phyloP scores from a whole-genome alignment of 1,140 invertebrate species.

The Streblospio benedicti region DNA sequence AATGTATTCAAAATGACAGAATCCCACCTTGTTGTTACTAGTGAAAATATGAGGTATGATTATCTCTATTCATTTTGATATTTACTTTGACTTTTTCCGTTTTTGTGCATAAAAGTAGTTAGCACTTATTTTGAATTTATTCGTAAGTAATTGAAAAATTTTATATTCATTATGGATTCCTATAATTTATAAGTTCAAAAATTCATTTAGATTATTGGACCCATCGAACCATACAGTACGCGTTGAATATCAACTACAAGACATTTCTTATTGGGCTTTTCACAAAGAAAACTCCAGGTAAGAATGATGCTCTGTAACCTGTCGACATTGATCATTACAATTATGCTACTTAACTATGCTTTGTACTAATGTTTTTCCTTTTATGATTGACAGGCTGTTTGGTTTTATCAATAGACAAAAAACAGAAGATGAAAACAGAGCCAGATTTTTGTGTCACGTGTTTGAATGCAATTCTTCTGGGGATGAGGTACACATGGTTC shows the following conservation, averaged over 20 bases:
- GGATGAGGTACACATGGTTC: slow-evolving; percentile 31
- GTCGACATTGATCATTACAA: background rate
- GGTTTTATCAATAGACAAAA: slow-evolving; percentile 40
- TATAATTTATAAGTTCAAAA: background rate
- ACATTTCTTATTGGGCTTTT: slow-evolving; percentile 49
- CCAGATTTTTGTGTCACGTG: slow-evolving; percentile 41
- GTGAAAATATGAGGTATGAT: slow-evolving; percentile 42
- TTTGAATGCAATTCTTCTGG: slow-evolving; percentile 42
- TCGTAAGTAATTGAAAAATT: background rate
- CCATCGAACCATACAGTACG: slow-evolving; percentile 39
- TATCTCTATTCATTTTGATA: background rate
- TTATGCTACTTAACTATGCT: too few species aligned
- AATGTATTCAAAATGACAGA: slow-evolving; percentile 51
- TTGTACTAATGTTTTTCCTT: too few species aligned
- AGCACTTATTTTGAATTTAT: background rate
- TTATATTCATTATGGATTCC: too few species aligned
- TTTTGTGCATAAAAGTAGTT: background rate
- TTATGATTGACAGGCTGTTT: slow-evolving; percentile 44
- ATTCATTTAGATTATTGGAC: slow-evolving; percentile 41
- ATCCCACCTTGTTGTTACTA: slow-evolving; percentile 44
- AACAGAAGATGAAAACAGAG: slow-evolving; percentile 11
- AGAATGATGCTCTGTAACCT: background rate
- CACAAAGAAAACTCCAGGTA: slow-evolving; percentile 50
- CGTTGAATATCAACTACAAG: slow-evolving; percentile 43
- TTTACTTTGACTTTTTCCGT: background rate